phyloP scores from a whole-genome alignment of 2,888 invertebrate species.

The Ornithoptera priamus region DNA sequence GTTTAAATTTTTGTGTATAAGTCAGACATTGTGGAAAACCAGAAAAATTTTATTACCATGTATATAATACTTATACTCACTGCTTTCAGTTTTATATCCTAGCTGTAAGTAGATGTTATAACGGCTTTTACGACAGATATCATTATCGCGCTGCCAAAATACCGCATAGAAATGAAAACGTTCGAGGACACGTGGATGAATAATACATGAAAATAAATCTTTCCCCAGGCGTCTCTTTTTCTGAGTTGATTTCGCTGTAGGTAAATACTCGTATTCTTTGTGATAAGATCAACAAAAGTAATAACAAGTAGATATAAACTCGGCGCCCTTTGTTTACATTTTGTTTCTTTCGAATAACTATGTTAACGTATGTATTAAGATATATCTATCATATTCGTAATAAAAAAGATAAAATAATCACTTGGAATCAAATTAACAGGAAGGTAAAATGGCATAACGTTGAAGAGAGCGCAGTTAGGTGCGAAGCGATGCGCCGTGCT shows the following conservation, averaged over 20 bases:
- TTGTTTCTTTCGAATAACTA: constrained; percentile 2
- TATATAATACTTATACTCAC: constrained; percentile 1
- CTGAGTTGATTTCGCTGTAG: constrained; percentile 60
- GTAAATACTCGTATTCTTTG: constrained; percentile 53
- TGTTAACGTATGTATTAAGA: constrained; percentile 1
- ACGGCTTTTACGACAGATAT: constrained; percentile 59
- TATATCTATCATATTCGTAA: constrained; percentile 4
- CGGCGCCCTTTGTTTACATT: constrained; percentile 16
- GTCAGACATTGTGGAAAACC: not conserved
- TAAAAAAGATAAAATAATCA: constrained; percentile 47
- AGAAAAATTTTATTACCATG: not conserved
- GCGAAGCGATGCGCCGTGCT: constrained; percentile 76
- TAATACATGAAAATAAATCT: constrained; percentile 78
- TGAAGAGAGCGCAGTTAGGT: constrained; percentile 65
- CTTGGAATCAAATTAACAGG: constrained; percentile 66
- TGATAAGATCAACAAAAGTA: constrained; percentile 47
- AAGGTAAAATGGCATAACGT: constrained; percentile 55
- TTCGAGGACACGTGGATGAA: constrained; percentile 71
- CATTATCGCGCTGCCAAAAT: constrained; percentile 69
- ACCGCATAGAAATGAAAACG: constrained; percentile 70
- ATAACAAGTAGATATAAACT: constrained; percentile 31
- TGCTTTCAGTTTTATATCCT: constrained; percentile 17
- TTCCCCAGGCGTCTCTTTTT: constrained; percentile 58
- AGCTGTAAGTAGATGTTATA: constrained; percentile 34
- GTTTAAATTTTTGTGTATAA: not conserved